Conservation (phyloP, 1,140 invertebrate species). For the Holcopasites calliopsidis region DNA sequence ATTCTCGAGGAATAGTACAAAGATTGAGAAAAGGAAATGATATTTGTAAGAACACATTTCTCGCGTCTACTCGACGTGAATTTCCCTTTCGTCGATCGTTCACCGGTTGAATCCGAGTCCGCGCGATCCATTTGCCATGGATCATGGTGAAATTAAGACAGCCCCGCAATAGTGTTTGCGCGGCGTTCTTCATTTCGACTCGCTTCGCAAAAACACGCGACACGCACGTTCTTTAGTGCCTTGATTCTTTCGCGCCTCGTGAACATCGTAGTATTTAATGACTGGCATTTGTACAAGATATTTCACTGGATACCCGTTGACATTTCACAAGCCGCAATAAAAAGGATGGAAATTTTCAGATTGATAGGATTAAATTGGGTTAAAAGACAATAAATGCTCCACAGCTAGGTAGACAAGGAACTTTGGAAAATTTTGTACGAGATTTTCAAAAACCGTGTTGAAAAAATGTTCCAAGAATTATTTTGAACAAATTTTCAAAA, state of each 20-base stretch:
- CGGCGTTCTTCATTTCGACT: background rate
- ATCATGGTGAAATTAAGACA: background rate
- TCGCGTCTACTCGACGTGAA: background rate
- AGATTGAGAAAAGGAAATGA: background rate
- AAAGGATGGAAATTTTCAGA: too few relatives aligned
- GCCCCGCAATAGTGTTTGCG: too few relatives aligned
- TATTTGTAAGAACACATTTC: background rate
- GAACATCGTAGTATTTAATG: conserved; percentile 24
- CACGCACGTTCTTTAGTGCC: background rate
- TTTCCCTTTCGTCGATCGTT: background rate
- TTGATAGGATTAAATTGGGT: too few relatives aligned
- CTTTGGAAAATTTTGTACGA: too few relatives aligned
- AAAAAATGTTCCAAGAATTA: too few relatives aligned
- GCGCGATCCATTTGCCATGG: background rate
- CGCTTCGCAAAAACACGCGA: conserved; percentile 24
- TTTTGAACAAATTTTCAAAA: too few relatives aligned
- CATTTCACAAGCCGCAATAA: too few relatives aligned
- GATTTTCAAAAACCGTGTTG: too few relatives aligned
- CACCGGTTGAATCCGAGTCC: background rate
- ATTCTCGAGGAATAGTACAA: background rate
- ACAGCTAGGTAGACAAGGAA: too few relatives aligned
- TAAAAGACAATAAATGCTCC: too few relatives aligned
- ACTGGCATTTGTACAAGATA: background rate
- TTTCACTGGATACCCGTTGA: too few relatives aligned
- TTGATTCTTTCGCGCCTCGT: conserved; percentile 22